These are phyloP conservation scores for Atopsyche davidsoni DNA, from an alignment of 1,140 invertebrate species.

Conservation along the genomic window DNA sequence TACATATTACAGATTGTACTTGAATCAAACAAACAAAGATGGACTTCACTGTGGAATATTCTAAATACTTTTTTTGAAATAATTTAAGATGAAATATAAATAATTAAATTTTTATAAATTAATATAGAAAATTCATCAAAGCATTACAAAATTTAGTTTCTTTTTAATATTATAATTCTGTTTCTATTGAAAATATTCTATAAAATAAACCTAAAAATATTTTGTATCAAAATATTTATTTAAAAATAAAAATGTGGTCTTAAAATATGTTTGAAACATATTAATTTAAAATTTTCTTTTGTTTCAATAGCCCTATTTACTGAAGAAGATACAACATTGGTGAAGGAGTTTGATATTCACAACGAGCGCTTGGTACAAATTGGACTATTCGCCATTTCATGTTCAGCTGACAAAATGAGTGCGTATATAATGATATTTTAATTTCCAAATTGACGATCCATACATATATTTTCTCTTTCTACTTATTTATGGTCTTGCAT, in stretches of 20 bases:
- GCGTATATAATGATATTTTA: constrained; percentile 29
- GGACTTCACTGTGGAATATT: too few species aligned
- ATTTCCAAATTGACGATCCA: constrained; percentile 9
- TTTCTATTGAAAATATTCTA: too few species aligned
- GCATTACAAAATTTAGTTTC: background rate
- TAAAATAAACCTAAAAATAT: too few species aligned
- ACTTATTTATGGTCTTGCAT: constrained; percentile 7
- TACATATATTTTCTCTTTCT: constrained; percentile 9
- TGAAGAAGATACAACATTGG: constrained; percentile 35
- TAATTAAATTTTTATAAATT: background rate
- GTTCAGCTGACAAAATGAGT: constrained; percentile 55
- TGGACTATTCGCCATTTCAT: constrained; percentile 61
- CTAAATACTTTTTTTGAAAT: too few species aligned
- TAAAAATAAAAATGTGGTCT: too few species aligned
- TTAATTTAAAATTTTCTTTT: too few species aligned
- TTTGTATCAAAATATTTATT: too few species aligned
- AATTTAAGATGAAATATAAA: too few species aligned
- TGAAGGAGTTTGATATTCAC: constrained; percentile 58
- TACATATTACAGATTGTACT: too few species aligned
- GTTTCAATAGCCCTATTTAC: constrained; percentile 3
- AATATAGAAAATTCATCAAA: background rate
- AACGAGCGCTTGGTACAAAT: constrained; percentile 60
- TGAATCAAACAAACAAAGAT: too few species aligned
- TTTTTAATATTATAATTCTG: background rate
- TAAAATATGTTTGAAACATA: too few species aligned